Conservation (phyloP, 2,113 vertebrate species). For the Cavia aperea region DNA sequence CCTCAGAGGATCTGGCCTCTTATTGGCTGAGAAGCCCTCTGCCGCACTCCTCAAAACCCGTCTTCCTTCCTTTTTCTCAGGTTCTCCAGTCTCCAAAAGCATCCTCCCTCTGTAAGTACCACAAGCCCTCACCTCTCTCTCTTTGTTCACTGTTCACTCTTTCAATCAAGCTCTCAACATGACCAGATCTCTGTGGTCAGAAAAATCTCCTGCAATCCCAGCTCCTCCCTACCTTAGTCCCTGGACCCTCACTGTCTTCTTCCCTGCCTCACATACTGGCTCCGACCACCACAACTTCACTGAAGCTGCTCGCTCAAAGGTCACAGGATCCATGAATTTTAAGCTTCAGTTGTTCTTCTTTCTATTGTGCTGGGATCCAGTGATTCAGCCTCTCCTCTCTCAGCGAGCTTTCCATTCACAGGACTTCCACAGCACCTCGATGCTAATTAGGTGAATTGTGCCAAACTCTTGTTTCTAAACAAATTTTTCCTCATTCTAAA, state of each 20-base stretch:
- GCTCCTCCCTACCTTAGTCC: background rate
- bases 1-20: background rate
- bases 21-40: background rate
- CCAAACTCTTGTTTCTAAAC: background rate
- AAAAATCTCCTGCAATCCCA: background rate
- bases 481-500: background rate
- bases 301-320: background rate
- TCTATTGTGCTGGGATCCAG: background rate
- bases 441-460: background rate
- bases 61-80: background rate
- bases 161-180: background rate
- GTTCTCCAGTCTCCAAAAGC: background rate
- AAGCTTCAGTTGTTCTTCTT: background rate
- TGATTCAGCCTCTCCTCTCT: background rate
- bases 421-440: background rate
- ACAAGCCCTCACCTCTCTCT: background rate
- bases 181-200: background rate
- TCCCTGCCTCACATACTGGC: background rate
- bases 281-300: background rate
- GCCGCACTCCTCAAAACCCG: background rate
- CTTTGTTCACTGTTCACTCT: background rate
- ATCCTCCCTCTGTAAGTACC: background rate
- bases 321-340: background rate
- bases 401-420: background rate
- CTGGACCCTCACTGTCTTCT: background rate